Conservation (phyloP, 1,140 invertebrate genomes). For the Drosophila saltans region DNA sequence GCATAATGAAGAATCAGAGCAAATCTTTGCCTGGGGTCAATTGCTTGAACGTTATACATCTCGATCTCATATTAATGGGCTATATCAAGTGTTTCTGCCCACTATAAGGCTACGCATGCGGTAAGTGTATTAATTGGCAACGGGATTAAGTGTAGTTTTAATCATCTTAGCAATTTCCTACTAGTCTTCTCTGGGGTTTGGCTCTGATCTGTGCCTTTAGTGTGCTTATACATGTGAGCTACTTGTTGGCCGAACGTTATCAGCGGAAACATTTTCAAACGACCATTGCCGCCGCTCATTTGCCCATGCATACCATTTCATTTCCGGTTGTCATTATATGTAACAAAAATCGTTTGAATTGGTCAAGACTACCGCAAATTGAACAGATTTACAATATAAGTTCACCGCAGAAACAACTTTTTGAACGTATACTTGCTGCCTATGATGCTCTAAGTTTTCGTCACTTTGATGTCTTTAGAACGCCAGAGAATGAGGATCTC, state of each 20-base stretch:
- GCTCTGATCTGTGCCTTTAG: slow-evolving; percentile 38
- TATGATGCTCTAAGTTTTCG: slow-evolving; percentile 55
- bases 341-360: slow-evolving; percentile 75
- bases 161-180: background rate
- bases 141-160: too few relatives aligned
- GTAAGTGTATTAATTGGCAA: slow-evolving; percentile 26
- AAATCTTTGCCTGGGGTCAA: slow-evolving; percentile 36
- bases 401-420: slow-evolving; percentile 19
- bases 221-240: slow-evolving; percentile 55
- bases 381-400: slow-evolving; percentile 42
- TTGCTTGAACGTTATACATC: slow-evolving; percentile 44
- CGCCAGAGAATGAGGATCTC: slow-evolving; percentile 19
- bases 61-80: slow-evolving; percentile 57
- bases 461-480: slow-evolving; percentile 51
- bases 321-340: slow-evolving; percentile 75
- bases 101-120: slow-evolving; percentile 60
- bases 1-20: background rate
- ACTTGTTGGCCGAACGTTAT: slow-evolving; percentile 51
- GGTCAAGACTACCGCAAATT: slow-evolving; percentile 58
- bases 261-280: slow-evolving; percentile 62
- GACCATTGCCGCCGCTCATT: slow-evolving; percentile 47
- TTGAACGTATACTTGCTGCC: slow-evolving; percentile 50
- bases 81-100: slow-evolving; percentile 60
- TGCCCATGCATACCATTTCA: slow-evolving; percentile 57
- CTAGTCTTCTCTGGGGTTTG: slow-evolving; percentile 48